Percentiles rank a stretch among this genome's conserved stretches.
Evolutionary conservation across 2,113 vertebrate genomes (phyloP).

Genomic region (Myotis davidii): DNA sequence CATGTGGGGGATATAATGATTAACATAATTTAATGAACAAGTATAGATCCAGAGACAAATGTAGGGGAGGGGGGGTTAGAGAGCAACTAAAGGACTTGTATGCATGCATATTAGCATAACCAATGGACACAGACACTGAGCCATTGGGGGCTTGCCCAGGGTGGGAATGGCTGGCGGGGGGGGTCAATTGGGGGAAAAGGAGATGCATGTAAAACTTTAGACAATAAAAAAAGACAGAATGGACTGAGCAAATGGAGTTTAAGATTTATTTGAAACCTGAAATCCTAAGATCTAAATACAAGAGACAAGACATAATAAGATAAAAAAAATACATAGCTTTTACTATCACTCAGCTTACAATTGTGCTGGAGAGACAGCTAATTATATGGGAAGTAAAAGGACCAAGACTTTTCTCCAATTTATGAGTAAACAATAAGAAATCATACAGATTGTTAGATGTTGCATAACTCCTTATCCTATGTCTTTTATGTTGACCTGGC

Average conservation of each 20-base stretch:
- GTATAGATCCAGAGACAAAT: too few species aligned
- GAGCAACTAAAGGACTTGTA: too few species aligned
- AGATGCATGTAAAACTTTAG: too few species aligned
- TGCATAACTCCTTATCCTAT: neutral
- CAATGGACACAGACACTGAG: too few species aligned
- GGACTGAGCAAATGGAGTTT: neutral
- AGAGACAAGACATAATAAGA: neutral
- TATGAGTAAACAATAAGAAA: conserved; percentile 20
- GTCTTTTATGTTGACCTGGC: neutral
- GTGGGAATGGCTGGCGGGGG: too few species aligned
- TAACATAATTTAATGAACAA: too few species aligned
- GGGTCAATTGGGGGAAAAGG: too few species aligned
- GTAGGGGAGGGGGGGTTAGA: too few species aligned
- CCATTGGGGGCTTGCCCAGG: too few species aligned
- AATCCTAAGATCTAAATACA: neutral
- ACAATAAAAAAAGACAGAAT: neutral
- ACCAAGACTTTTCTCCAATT: neutral
- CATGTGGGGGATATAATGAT: too few species aligned
- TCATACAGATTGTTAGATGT: neutral
- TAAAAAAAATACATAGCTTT: neutral
- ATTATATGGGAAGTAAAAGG: neutral
- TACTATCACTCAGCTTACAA: neutral
- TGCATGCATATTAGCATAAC: too few species aligned
- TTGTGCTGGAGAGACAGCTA: neutral
- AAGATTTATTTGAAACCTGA: neutral